Percentiles rank a stretch among this genome's conserved stretches.
These are phyloP conservation scores for Cyclargus thomasi DNA, from an alignment of 1,140 invertebrate genomes.

Conservation along the genomic window DNA sequence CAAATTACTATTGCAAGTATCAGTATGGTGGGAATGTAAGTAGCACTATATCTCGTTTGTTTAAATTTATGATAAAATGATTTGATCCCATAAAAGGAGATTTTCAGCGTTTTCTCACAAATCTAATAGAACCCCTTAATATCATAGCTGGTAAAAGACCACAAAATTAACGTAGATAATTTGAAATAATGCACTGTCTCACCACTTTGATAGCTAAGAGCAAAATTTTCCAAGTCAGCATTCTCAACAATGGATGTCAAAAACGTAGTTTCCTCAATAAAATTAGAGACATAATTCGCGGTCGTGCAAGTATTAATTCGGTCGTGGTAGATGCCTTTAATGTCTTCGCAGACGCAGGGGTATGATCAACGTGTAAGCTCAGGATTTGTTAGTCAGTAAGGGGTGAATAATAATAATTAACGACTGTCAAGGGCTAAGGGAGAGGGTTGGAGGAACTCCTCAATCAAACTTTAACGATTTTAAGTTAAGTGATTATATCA, in stretches of 20 bases:
- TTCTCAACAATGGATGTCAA: neutral
- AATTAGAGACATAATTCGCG: neutral
- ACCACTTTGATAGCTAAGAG: too few relatives aligned
- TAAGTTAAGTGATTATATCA: neutral
- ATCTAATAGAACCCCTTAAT: too few relatives aligned
- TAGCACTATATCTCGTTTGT: too few relatives aligned
- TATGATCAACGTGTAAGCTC: neutral
- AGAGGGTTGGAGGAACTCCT: neutral
- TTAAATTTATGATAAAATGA: too few relatives aligned
- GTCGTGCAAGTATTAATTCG: too few relatives aligned
- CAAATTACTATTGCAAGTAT: neutral
- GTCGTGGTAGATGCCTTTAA: neutral
- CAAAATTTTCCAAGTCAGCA: too few relatives aligned
- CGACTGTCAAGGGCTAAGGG: neutral
- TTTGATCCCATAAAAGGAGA: too few relatives aligned
- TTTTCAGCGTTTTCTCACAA: too few relatives aligned
- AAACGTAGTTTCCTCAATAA: neutral
- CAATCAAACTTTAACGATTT: neutral
- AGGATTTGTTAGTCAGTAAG: neutral
- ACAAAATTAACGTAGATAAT: too few relatives aligned
- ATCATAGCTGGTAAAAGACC: too few relatives aligned
- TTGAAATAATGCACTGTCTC: too few relatives aligned
- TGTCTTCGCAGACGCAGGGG: neutral
- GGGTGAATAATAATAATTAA: conserved; percentile 1
- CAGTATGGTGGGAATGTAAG: too few relatives aligned